Evolutionary conservation across 2,113 vertebrate genomes (phyloP), one percentile per base, ranked within the genome.

Genomic region (Nothobranchius kuhntae): DNA sequence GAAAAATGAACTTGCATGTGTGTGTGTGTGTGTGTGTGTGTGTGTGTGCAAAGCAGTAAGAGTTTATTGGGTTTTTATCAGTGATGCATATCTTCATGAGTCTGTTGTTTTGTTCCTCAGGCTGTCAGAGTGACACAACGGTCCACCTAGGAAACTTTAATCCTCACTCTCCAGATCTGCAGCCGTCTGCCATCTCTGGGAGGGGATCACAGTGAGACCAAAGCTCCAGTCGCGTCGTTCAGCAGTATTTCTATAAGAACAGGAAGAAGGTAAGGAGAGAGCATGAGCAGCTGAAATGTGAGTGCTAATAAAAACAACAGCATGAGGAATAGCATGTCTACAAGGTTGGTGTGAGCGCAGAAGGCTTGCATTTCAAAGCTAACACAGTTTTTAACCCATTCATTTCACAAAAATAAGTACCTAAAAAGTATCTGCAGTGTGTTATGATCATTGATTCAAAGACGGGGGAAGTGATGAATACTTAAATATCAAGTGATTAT

Each of bases 201-300:
- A 36, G 66, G 65, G 73, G 58, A 73, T 88, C 88, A 86, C 86
- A 87, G 77, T 79, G 81, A 87, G 69, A 72, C 64, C 9, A 67
- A 71, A 26, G 61, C 60, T 65, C 71, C 71, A 14, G 52, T 60
- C 74, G 30, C 13, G 46, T 57, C 7, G 53, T 69, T 92, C 87
- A 92, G 86, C 91, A 92, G 75, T 91, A 92, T 75, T 92, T 92
- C 90, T 92, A 65, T 11, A 77, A 3, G 5, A 17, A 3, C 7
- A 15, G 15, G 15, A 57, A 48, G 7, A 3, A 54, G 66, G 24
- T 21, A 50, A 63, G 44, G 71, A 24, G 72, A 60, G 9, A 60
- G 15, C 26, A 14, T 42, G n/a, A 64, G 40, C n/a, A 9, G 7
- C 44, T 12, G 44, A 45, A 11, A 10, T 45, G 9, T 45, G 13